phyloP scores from a whole-genome alignment of 2,888 invertebrate species.

The Maniola hyperantus region DNA sequence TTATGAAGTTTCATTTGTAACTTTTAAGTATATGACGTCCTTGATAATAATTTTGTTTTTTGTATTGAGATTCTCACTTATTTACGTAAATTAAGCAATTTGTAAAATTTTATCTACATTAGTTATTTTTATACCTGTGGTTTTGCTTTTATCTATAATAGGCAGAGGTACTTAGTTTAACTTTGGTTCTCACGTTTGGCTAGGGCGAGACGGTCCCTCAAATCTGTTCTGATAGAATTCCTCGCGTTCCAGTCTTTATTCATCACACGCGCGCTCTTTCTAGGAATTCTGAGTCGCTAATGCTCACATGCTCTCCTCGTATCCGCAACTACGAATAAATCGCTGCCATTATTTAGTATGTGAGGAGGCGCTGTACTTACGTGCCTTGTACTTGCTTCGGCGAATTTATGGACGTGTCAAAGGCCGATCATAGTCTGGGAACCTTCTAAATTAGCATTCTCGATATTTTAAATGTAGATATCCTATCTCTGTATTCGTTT shows the following conservation, averaged over 20 bases:
- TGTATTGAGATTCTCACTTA: not conserved
- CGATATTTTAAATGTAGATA: slow-evolving; percentile 42
- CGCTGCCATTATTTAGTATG: slow-evolving; percentile 73
- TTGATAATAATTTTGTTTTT: too few species aligned
- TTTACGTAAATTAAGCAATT: too few species aligned
- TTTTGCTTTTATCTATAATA: too few species aligned
- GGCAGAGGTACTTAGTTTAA: not conserved
- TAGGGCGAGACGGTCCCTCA: slow-evolving; percentile 64
- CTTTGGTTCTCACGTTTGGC: slow-evolving; percentile 66
- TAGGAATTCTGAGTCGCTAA: slow-evolving; percentile 68
- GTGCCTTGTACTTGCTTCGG: slow-evolving; percentile 60
- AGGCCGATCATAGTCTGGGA: slow-evolving; percentile 67
- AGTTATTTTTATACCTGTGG: too few species aligned
- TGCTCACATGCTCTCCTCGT: slow-evolving; percentile 62
- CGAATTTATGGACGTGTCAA: slow-evolving; percentile 70
- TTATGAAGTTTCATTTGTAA: slow-evolving; percentile 1
- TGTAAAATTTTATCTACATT: too few species aligned
- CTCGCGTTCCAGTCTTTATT: slow-evolving; percentile 71
- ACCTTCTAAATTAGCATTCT: slow-evolving; percentile 39
- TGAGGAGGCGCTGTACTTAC: slow-evolving; percentile 64
- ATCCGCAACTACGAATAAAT: slow-evolving; percentile 71
- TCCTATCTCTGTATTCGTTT: not conserved
- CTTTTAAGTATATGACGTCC: not conserved
- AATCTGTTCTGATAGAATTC: slow-evolving; percentile 79
- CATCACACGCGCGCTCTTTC: slow-evolving; percentile 76